Evolutionary conservation across 2,797 vertebrate genomes (phyloP), one percentile per base, ranked within the genome.

Genomic region (Tokudaia muenninki): DNA sequence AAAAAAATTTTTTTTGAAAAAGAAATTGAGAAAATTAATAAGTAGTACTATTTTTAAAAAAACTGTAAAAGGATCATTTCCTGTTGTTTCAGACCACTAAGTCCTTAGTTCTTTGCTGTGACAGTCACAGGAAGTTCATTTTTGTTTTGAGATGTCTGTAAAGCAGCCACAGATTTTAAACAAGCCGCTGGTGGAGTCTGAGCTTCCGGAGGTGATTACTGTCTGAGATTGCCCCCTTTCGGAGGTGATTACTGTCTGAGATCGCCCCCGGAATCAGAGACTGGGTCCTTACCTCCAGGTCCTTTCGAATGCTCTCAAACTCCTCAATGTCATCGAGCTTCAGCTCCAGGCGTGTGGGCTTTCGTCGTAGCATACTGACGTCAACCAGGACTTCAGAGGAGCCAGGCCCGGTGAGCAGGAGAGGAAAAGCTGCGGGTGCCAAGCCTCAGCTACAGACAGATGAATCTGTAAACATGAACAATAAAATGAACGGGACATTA

Each of bases 281-380:
- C 29, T 16, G 57, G 55, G 44, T 59, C 80, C 98, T 95, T 96
- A 99, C 99, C 99, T 99, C 99, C 0, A 99, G 98, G 88, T 99
- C 99, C 96, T 99, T 99, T 83, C 99, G 99, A 81, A 99, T 98
- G 74, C 99, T 99, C 97, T 99, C 99, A 70, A 99, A 99, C 98
- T 99, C 99, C 61, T 99, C 99, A 0, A 99, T 99, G 92, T 99
- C 99, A 24, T 99, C 99, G 89, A 99, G 98, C 96, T 99, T 99
- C 91, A 99, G 99, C 97, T 99, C 99, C 95, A 99, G 98, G 14
- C 99, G 99, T 0, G 99, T 99, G 19, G 99, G 99, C 89, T 99
- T 99, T 92, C 99, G 98, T 93, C 99, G 98, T 97, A 99, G 98
- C 99, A 99, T 99, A 78, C 26, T 96, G 79, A 91, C 63, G 87